Evolutionary conservation across 92 coral and sea anemone genomes (phyloP).

Genomic region (Scolanthus callimorphus): DNA sequence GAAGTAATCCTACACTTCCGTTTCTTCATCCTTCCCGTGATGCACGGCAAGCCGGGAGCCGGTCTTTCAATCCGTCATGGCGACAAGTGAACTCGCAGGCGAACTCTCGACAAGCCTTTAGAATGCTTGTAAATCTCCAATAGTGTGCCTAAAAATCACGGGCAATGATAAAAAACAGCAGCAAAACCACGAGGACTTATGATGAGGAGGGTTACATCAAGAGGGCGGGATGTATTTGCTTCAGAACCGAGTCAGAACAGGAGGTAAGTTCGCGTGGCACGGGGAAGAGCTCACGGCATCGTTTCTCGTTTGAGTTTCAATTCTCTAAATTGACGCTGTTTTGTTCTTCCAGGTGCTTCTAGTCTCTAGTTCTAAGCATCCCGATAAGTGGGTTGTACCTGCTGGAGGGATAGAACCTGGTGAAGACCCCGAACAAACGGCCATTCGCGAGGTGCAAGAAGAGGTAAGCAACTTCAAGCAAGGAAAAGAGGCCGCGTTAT

Average conservation of each 20-base stretch:
- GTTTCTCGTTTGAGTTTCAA: conserved; percentile 3
- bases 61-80: conserved; percentile 57
- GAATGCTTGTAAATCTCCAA: background rate
- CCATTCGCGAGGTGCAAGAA: conserved; percentile 95
- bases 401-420: conserved; percentile 98
- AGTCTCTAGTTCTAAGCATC: conserved; percentile 85
- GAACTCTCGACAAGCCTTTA: background rate
- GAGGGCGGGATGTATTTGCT: conserved; percentile 96
- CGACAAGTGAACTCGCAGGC: conserved; percentile 45
- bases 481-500: no score
- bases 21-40: no score
- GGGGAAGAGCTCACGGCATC: no score
- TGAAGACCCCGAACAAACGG: conserved; percentile 84
- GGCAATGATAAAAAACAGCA: conserved; percentile 82
- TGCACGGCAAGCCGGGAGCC: conserved; percentile 2
- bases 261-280: conserved; percentile 49
- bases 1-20: no score
- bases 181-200: conserved; percentile 64
- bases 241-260: conserved; percentile 81
- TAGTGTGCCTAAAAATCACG: background rate
- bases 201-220: conserved; percentile 88
- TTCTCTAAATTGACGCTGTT: no score
- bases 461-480: conserved; percentile 81
- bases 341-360: conserved; percentile 93
- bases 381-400: conserved; percentile 97